Conservation (phyloP, 2,888 invertebrate genomes). For the Gastracanthus pulcherrimus region DNA sequence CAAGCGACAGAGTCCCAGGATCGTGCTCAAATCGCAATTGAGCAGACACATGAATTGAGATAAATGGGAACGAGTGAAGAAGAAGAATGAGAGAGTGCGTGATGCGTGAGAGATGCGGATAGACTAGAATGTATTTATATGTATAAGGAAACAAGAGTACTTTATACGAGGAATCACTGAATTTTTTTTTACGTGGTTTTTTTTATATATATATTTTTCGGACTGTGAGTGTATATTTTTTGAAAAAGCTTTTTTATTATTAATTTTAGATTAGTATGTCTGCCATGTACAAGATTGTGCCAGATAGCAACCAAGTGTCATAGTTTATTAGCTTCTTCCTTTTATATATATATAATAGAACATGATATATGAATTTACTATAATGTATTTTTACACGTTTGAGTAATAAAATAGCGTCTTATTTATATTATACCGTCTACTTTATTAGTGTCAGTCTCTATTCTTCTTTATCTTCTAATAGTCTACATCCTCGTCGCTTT, state of each 20-base stretch:
- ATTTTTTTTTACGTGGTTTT: conserved; percentile 43
- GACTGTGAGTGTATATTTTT: conserved; percentile 49
- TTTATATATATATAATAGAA: conserved; percentile 28
- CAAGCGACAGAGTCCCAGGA: conserved; percentile 72
- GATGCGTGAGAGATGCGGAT: background rate
- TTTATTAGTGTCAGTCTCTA: conserved; percentile 1
- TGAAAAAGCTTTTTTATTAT: conserved; percentile 41
- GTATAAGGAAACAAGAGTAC: background rate
- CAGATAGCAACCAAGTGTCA: conserved; percentile 42
- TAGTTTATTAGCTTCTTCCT: conserved; percentile 34
- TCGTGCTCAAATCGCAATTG: conserved; percentile 67
- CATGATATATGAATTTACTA: conserved; percentile 32
- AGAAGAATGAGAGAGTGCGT: background rate
- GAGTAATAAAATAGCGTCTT: conserved; percentile 45
- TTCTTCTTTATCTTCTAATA: background rate
- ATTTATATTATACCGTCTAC: conserved; percentile 35
- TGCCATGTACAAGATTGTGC: conserved; percentile 46
- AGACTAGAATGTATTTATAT: conserved; percentile 26
- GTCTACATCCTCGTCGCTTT: conserved; percentile 29
- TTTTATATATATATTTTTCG: conserved; percentile 45
- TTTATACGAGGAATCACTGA: conserved; percentile 35
- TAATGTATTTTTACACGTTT: conserved; percentile 49
- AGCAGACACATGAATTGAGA: conserved; percentile 63
- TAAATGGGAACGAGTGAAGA: conserved; percentile 30
- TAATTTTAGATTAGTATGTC: conserved; percentile 30